Base-by-base conservation (phyloP, 1,140 invertebrate species). In the Helicorthomorpha holstii region DNA sequence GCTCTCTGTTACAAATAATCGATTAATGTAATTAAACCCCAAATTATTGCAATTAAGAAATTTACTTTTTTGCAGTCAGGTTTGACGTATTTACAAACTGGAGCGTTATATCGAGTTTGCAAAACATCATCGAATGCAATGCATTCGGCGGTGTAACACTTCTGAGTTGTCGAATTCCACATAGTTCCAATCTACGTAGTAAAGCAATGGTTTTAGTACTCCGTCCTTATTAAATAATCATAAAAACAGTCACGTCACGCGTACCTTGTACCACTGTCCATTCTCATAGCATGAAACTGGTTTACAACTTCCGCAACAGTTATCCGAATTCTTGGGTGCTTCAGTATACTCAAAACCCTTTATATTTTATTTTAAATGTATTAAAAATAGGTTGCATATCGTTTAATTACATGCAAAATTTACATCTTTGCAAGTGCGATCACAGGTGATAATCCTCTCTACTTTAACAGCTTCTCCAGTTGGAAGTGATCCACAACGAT, bases 101-200 rank as follows among this genome's bases (percentile, higher is more conserved):
- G 65, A n/a, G 64, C 65, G 53, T 71, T 70, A 19, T 66, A 59
- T 41, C 75, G 71, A 4, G 70, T 61, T 0, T 77, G 61, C 12
- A 67, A 60, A n/a, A 71, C 72, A 38, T 66, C 64, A 10, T 58
- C 56, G 43, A 70, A 72, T 43, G 69, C 63, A 0, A 64, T 58
- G 56, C 82, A 84, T 10, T 69, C 70, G 47, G 75, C 64, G 44
- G 72, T 75, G 44, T 75, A 70, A 60, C 82, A 83, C 21, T 74
- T 71, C 12, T 60, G 49, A 27, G 56, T 75, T 69, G 12, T 72
- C 65, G 29, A 63, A 60, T 1, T 65, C 76, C 76, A 79, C 7
- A 62, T 70, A 54, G 75, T 69, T 43, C 75, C 75, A 56, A 74
- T 66, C 73, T 76, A 56, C 26, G 55, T 57, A 41, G 27, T 53